Evolutionary conservation across 92 coral and sea anemone species (phyloP).

Genomic region (Phymanthus crucifer): DNA sequence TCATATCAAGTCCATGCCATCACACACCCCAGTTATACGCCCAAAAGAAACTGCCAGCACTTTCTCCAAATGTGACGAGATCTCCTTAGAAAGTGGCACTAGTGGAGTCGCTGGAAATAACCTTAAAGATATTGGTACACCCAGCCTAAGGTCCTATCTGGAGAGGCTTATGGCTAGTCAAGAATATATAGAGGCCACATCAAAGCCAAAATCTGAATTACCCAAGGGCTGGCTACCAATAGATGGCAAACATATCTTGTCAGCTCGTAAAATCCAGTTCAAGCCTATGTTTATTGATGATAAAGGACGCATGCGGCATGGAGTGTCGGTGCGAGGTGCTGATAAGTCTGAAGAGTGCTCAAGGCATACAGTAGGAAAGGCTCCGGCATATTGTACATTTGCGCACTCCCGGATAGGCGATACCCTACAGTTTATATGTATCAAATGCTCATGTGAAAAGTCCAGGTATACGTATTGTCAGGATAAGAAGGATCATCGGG

Average conservation of each 20-base stretch:
- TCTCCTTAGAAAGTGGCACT: slow-evolving; percentile 66
- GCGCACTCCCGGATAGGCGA: slow-evolving; percentile 99
- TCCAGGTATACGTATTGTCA: slow-evolving; percentile 78
- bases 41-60: slow-evolving; percentile 46
- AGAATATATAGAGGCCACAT: slow-evolving; percentile 82
- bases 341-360: slow-evolving; percentile 97
- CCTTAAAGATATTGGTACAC: slow-evolving; percentile 66
- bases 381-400: slow-evolving; percentile 90
- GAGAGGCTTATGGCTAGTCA: slow-evolving; percentile 79
- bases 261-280: slow-evolving; percentile 81
- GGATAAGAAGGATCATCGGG: slow-evolving; percentile 85
- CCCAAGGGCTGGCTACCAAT: slow-evolving; percentile 90
- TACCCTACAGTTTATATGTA: slow-evolving; percentile 94
- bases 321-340: slow-evolving; percentile 94
- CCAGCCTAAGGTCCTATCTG: slow-evolving; percentile 65
- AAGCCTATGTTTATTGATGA: slow-evolving; percentile 91
- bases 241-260: slow-evolving; percentile 80
- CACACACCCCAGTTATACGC: slow-evolving; percentile 14
- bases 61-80: slow-evolving; percentile 75
- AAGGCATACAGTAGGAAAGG: slow-evolving; percentile 84
- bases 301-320: slow-evolving; percentile 95
- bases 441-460: slow-evolving; percentile 91
- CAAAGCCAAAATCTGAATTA: slow-evolving; percentile 48
- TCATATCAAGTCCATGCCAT: slow-evolving; percentile 20
- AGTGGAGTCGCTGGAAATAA: slow-evolving; percentile 46